phyloP scores from a whole-genome alignment of 2,113 vertebrate species.

The Prolemur simus region DNA sequence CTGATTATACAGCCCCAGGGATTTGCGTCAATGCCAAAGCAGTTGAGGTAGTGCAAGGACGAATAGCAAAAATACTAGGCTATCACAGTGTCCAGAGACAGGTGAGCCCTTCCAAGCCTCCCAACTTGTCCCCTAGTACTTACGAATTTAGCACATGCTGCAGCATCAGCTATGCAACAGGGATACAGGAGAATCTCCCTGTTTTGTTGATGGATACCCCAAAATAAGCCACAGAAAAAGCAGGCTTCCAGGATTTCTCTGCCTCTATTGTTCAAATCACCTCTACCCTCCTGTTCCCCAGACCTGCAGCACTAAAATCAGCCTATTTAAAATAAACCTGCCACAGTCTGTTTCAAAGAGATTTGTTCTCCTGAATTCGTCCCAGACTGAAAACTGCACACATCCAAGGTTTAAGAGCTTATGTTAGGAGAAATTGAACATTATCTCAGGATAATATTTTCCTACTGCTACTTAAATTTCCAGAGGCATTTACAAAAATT shows the following conservation, averaged over 20 bases:
- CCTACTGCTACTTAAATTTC: conserved; percentile 70
- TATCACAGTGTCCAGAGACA: neutral
- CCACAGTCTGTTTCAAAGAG: conserved; percentile 28
- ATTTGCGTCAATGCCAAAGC: neutral
- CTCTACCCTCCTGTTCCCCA: neutral
- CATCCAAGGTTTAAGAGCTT: conserved; percentile 59
- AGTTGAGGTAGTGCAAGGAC: neutral
- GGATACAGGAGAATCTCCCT: neutral
- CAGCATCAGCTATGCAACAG: neutral
- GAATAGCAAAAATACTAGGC: neutral
- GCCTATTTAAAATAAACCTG: conserved; percentile 45
- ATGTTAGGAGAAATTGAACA: conserved; percentile 64
- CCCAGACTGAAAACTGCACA: conserved; percentile 57
- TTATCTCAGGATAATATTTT: conserved; percentile 70
- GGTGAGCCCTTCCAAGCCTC: neutral
- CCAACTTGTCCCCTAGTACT: neutral
- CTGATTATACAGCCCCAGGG: neutral
- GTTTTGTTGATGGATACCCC: neutral
- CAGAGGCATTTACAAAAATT: conserved; percentile 72
- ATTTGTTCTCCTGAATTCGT: conserved; percentile 50
- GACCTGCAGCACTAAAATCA: neutral
- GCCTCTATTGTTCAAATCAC: neutral
- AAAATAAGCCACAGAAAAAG: neutral
- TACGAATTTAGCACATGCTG: neutral
- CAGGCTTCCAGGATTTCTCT: neutral